phyloP scores from a whole-genome alignment of 2,113 vertebrate species.

The Amphilophus citrinellus region DNA sequence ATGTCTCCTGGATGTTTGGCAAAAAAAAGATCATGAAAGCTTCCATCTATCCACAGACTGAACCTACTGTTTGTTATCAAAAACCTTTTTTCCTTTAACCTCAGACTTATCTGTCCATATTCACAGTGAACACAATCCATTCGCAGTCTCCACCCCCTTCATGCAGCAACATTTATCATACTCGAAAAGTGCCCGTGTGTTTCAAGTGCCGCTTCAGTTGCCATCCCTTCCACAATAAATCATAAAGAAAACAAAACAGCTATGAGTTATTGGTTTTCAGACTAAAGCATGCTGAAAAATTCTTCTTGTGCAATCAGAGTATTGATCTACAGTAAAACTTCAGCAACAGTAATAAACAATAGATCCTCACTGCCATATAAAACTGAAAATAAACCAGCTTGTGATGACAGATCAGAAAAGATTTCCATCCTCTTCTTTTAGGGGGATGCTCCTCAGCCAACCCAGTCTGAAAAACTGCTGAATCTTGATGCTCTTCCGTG shows the following conservation, averaged over 20 bases:
- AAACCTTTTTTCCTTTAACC: background rate
- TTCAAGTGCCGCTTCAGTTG: slow-evolving; percentile 9
- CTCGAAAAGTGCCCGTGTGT: background rate
- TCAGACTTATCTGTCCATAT: background rate
- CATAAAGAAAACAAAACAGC: background rate
- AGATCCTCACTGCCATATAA: slow-evolving; percentile 3
- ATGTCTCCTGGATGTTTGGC: background rate
- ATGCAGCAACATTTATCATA: background rate
- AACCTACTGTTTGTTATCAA: background rate
- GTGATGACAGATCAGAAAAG: slow-evolving; percentile 26
- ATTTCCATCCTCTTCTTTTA: background rate
- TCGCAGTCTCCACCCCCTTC: background rate
- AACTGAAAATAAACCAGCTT: background rate
- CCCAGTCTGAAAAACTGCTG: background rate
- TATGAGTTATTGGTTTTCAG: background rate
- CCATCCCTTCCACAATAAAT: background rate
- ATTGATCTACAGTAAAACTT: background rate
- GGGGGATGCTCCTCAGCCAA: background rate
- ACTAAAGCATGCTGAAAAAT: background rate
- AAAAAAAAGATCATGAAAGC: background rate
- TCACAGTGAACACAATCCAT: background rate
- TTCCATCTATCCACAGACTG: background rate
- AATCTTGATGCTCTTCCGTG: background rate
- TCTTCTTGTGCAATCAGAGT: slow-evolving; percentile 4
- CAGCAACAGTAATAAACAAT: slow-evolving; percentile 19